phyloP scores from a whole-genome alignment of 2,797 vertebrate genomes.

The Pseudotriccus pelzelni region DNA sequence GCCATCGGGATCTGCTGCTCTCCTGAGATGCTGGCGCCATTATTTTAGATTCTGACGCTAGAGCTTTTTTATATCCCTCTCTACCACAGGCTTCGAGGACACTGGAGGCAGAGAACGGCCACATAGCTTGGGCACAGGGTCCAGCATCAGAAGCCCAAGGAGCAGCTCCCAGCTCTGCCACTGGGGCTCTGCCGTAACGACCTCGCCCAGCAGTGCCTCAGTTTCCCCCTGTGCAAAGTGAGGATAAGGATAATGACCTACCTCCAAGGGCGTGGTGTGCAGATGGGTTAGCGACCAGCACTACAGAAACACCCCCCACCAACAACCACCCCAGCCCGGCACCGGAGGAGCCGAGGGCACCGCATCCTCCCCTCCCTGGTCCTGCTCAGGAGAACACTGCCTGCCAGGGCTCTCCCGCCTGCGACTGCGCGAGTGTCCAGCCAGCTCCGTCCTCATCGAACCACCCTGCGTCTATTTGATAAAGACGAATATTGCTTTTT shows the following conservation, averaged over 20 bases:
- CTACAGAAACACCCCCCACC: conserved; percentile 42
- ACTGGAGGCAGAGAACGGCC: not conserved
- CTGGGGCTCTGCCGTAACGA: not conserved
- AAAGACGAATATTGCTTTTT: conserved; percentile 79
- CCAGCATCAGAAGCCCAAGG: not conserved
- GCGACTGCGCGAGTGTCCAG: conserved; percentile 23
- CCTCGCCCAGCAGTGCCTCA: conserved; percentile 44
- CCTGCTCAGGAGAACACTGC: not conserved
- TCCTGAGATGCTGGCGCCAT: not conserved
- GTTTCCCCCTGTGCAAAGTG: conserved; percentile 59
- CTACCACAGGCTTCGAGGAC: not conserved
- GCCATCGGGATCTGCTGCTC: not conserved
- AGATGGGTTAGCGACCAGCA: conserved; percentile 38
- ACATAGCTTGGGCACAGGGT: not conserved
- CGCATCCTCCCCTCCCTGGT: conserved; percentile 25
- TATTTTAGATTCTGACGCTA: not conserved
- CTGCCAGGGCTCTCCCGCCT: conserved; percentile 13
- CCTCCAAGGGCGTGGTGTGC: conserved; percentile 42
- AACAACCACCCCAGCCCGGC: not conserved
- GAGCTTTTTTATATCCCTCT: not conserved
- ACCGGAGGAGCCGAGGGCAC: conserved; percentile 17
- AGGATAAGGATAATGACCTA: conserved; percentile 64
- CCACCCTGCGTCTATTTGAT: conserved; percentile 75
- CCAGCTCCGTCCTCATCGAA: conserved; percentile 52
- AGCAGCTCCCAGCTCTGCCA: not conserved